Evolutionary conservation across 2,888 invertebrate species (phyloP).

Genomic region (Nasonovia ribisnigri): DNA sequence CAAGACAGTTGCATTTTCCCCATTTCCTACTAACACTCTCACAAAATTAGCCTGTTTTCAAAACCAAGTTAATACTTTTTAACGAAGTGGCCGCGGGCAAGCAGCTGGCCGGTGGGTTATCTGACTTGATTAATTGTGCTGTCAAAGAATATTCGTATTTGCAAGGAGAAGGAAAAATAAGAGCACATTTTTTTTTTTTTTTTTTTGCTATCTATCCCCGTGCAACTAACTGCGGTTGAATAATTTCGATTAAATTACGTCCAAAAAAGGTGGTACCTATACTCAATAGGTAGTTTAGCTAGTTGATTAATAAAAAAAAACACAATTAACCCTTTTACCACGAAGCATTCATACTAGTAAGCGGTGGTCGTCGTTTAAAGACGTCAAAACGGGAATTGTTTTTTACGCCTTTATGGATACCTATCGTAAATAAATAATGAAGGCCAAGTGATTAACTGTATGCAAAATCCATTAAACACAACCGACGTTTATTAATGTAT

Average conservation of each 20-base stretch:
- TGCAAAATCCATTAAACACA: constrained; percentile 12
- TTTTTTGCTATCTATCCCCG: neutral
- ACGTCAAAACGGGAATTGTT: constrained; percentile 20
- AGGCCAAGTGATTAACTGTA: constrained; percentile 33
- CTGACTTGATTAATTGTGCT: constrained; percentile 43
- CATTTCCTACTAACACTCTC: too few species aligned
- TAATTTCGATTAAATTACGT: constrained; percentile 46
- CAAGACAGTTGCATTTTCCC: constrained; percentile 18
- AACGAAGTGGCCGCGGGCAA: neutral
- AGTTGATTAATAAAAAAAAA: constrained; percentile 6
- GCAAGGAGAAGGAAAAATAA: constrained; percentile 30
- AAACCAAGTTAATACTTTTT: constrained; percentile 37
- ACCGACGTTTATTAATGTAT: constrained; percentile 29
- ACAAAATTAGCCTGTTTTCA: constrained; percentile 26
- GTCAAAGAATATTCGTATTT: constrained; percentile 22
- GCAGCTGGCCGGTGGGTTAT: neutral
- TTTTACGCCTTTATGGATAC: constrained; percentile 35
- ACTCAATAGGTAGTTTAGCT: constrained; percentile 35
- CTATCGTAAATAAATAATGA: constrained; percentile 16
- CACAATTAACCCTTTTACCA: constrained; percentile 43
- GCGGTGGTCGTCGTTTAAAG: constrained; percentile 29
- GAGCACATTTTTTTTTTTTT: neutral
- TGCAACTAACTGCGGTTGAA: constrained; percentile 20
- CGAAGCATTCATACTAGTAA: constrained; percentile 20
- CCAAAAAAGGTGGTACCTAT: constrained; percentile 11